Evolutionary conservation across 2,888 invertebrate species (phyloP).

Genomic region (Homarus gammarus): DNA sequence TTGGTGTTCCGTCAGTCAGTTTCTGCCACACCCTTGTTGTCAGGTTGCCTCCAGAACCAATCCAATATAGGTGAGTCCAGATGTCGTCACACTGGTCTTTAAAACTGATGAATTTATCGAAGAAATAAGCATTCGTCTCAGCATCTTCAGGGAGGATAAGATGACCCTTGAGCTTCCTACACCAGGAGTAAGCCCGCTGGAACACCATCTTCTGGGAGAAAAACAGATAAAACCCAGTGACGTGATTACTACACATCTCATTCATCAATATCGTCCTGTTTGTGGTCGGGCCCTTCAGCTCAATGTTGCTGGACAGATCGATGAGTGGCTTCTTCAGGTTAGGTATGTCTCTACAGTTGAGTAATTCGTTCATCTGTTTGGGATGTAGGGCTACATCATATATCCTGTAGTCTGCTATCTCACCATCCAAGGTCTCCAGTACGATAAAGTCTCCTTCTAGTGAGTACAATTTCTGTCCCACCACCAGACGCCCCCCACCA

Average conservation of each 20-base stretch:
- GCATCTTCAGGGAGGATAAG: slow-evolving; percentile 15
- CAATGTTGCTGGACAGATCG: not conserved
- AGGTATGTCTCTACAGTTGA: not conserved
- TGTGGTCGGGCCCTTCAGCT: not conserved
- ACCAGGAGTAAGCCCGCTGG: slow-evolving; percentile 2
- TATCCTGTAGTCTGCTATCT: slow-evolving; percentile 31
- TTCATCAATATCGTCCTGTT: not conserved
- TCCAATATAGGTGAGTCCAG: slow-evolving; percentile 51
- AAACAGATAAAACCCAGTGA: slow-evolving; percentile 23
- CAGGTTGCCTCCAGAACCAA: not conserved
- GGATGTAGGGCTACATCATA: not conserved
- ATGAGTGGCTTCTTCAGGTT: not conserved
- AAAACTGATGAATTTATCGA: not conserved
- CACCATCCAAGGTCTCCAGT: slow-evolving; percentile 38
- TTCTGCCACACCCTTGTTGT: not conserved
- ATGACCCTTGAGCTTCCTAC: slow-evolving; percentile 14
- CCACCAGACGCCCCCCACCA: slow-evolving; percentile 44
- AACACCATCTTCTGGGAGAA: slow-evolving; percentile 10
- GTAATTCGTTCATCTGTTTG: not conserved
- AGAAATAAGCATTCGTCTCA: not conserved
- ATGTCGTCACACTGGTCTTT: slow-evolving; percentile 18
- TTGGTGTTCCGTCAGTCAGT: slow-evolving; percentile 5
- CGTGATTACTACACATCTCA: not conserved
- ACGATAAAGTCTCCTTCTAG: slow-evolving; percentile 19
- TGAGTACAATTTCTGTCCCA: slow-evolving; percentile 39